Evolutionary conservation across 2,113 vertebrate species (phyloP), one percentile per base, ranked within the genome.

Genomic region (Chrysochloris asiatica): DNA sequence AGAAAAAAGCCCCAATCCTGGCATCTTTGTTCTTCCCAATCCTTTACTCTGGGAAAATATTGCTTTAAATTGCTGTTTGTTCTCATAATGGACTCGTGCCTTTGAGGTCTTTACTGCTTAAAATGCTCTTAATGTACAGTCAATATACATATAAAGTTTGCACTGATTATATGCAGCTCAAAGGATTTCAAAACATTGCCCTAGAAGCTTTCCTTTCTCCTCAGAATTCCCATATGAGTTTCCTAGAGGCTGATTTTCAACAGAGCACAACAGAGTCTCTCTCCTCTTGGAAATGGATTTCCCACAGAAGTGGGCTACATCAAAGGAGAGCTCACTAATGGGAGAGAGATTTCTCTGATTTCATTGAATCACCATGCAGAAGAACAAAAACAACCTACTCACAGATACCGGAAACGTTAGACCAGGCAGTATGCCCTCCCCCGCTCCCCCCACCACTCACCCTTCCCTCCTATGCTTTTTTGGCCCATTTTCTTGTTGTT

Each of bases 41-140:
- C 93, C 61, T 94, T 92, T 95, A 86, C 90, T 95, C 92, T 81
- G 72, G 80, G 86, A 95, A 94, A 95, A 93, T 90, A 93, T 47
- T 69, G 88, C 86, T 95, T 90, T 88, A 92, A 93, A 75, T 93
- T 91, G 61, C 75, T 81, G 38, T 95, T 96, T 96, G 92, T 92
- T 88, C 93, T 94, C 69, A 52, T 92, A 94, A 96, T 94, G 77
- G 92, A 90, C 52, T 30, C 7, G 8, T 86, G 88, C 89, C 95
- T 95, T 94, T 95, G 94, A 94, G 93, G 90, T 76, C 88, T 93
- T 85, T 48, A 69, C 84, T 76, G 47, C 38, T 79, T 72, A 71
- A 86, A 94, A 81, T 38, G 91, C 47, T 84, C 38, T 59, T 90
- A 94, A 95, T 76, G 75, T 86, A 82, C 71, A 95, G 93, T 85